Percentiles rank a stretch among this genome's conserved stretches.
phyloP scores from a whole-genome alignment of 2,113 vertebrate species.

The Amblyornis subalaris region DNA sequence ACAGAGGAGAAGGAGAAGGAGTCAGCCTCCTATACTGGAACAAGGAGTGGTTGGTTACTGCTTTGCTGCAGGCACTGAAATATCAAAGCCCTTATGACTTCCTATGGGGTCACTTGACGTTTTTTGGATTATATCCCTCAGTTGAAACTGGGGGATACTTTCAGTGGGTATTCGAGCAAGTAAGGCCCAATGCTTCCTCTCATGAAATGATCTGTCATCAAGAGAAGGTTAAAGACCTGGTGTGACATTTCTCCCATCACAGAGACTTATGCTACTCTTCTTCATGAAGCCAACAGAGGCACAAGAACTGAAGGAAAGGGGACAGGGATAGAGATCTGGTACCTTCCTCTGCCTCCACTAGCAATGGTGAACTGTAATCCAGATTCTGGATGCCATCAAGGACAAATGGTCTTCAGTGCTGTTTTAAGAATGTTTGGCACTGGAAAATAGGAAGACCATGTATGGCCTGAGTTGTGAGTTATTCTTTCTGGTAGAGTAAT shows the following conservation, averaged over 20 bases:
- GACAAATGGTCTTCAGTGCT: not conserved
- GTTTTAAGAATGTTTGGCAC: not conserved
- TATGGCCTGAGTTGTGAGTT: not conserved
- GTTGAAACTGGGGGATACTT: not conserved
- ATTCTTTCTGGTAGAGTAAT: not conserved
- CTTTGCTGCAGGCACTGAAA: not conserved
- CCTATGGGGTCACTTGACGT: not conserved
- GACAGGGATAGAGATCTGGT: not conserved
- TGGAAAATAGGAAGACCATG: not conserved
- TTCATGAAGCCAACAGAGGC: not conserved
- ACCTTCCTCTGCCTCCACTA: not conserved
- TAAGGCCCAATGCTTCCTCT: not conserved
- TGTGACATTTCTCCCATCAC: not conserved
- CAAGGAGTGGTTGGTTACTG: not conserved
- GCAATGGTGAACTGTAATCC: not conserved
- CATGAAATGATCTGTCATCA: not conserved
- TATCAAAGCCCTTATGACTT: not conserved
- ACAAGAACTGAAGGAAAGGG: not conserved
- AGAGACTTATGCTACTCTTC: not conserved
- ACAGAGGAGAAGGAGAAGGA: not conserved
- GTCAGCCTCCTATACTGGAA: not conserved
- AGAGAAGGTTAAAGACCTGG: not conserved
- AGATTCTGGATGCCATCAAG: not conserved
- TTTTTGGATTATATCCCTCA: not conserved
- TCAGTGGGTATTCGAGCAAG: not conserved